Evolutionary conservation across 2,797 vertebrate species (phyloP).

Genomic region (Coreius guichenoti): DNA sequence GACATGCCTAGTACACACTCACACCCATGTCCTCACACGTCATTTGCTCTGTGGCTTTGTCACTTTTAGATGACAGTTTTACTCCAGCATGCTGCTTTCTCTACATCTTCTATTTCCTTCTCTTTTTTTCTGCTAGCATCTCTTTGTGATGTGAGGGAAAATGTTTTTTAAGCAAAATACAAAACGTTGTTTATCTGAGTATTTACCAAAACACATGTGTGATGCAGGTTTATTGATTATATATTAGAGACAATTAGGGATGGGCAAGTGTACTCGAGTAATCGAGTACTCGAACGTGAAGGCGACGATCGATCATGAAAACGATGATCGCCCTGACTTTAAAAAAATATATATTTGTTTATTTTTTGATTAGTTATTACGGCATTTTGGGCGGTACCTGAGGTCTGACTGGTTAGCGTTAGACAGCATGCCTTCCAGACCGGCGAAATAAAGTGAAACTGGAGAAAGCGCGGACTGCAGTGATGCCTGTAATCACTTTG

Average conservation of each 20-base stretch:
- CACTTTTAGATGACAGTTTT: constrained; percentile 38
- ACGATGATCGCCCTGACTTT: too few relatives aligned
- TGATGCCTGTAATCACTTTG: too few relatives aligned
- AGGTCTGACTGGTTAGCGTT: too few relatives aligned
- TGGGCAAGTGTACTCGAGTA: too few relatives aligned
- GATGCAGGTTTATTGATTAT: neutral
- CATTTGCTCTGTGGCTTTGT: constrained; percentile 24
- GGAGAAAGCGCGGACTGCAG: too few relatives aligned
- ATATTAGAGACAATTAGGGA: neutral
- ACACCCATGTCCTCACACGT: constrained; percentile 23
- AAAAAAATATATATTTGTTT: too few relatives aligned
- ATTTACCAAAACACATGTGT: neutral
- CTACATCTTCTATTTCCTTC: neutral
- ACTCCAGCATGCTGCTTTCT: constrained; percentile 15
- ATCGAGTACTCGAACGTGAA: too few relatives aligned
- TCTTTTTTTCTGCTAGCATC: neutral
- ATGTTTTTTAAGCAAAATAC: neutral
- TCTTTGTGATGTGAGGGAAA: neutral
- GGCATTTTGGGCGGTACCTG: too few relatives aligned
- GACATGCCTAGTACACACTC: constrained; percentile 22
- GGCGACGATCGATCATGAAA: too few relatives aligned
- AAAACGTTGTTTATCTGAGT: neutral
- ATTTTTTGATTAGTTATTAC: too few relatives aligned
- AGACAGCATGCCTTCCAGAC: too few relatives aligned
- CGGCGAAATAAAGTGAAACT: too few relatives aligned